Evolutionary conservation across 1,140 invertebrate species (phyloP), one percentile per base, ranked within the genome.

Genomic region (Protaetia brevitarsis): DNA sequence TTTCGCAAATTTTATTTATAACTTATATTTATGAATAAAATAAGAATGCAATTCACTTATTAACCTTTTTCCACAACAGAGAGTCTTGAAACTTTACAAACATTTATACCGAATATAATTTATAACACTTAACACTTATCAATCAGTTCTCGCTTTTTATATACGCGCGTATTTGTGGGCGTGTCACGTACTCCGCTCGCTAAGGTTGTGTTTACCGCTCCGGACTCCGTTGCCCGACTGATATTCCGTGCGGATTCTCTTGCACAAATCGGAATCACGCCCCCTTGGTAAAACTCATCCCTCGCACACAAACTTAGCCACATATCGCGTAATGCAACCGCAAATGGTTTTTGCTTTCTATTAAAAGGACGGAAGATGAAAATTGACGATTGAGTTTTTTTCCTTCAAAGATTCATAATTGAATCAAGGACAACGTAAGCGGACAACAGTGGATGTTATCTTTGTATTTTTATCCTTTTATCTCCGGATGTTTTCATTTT

Each of bases 251-350:
- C 41, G 41, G 41, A 23, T 3, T 51, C 41, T 23, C 41, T 51
- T 51, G 41, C 41, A 51, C 41, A 51, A 51, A 51, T 51, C 41
- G 41, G 41, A 51, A 51, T 51, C 41, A 51, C 41, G 21, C 41
- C 41, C 41, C 41, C 41, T 23, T 51, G 8, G 41, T 6, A 10
- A 51, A 51, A 51, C 26, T 51, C 19, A 51, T 51, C 41, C 41
- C 41, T 23, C 4, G 19, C 41, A 51, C 26, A 51, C 19, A 51
- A n/a, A 51, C 37, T 45, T 51, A 51, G 8, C 21, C 37, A 19
- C 37, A 45, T 45, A 19, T 51, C 13, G 41, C 13, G 26, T 10
- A 51, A 19, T 51, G 41, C 41, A 51, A 6, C 41, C 19, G 19
- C 19, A 2, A 51, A 7, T 51, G 16, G 37, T 45, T 51, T 23